phyloP scores from a whole-genome alignment of 2,797 vertebrate genomes.

The Tokudaia tokunoshimensis region DNA sequence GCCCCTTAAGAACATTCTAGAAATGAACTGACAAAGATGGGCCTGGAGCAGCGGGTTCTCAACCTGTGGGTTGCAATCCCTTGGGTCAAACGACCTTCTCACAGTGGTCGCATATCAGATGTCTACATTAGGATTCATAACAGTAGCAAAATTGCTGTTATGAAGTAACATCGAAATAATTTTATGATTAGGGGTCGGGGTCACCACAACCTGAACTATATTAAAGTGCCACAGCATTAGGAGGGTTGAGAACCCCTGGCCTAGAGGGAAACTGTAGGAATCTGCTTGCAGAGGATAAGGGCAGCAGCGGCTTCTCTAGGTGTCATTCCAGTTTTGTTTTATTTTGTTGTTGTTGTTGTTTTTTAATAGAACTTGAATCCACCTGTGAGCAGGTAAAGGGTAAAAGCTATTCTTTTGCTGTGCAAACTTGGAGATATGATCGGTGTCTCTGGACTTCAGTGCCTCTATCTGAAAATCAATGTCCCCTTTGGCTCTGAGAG shows the following conservation, averaged over 20 bases:
- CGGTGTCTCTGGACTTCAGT: neutral
- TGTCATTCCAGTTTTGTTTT: neutral
- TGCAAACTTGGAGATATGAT: slow-evolving; percentile 27
- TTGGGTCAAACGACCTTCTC: neutral
- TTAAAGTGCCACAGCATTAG: neutral
- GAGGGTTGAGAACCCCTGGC: neutral
- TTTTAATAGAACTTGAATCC: neutral
- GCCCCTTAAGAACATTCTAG: slow-evolving; percentile 9
- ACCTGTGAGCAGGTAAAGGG: neutral
- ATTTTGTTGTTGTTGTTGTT: neutral
- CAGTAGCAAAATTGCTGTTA: neutral
- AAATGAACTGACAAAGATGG: neutral
- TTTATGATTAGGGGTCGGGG: neutral
- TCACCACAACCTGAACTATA: neutral
- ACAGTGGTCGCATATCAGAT: no score
- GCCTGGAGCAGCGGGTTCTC: neutral
- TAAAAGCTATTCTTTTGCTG: slow-evolving; percentile 40
- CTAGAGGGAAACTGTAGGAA: neutral
- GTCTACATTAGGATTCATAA: neutral
- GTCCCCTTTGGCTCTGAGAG: neutral
- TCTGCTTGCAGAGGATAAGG: neutral
- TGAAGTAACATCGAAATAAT: no score
- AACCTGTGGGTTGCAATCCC: neutral
- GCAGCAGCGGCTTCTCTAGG: neutral
- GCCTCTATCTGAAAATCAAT: slow-evolving; percentile 17